Percentiles rank a stretch among this genome's conserved stretches.
Conservation (phyloP, 1,140 invertebrate species). For the Trichomalopsis sarcophagae region DNA sequence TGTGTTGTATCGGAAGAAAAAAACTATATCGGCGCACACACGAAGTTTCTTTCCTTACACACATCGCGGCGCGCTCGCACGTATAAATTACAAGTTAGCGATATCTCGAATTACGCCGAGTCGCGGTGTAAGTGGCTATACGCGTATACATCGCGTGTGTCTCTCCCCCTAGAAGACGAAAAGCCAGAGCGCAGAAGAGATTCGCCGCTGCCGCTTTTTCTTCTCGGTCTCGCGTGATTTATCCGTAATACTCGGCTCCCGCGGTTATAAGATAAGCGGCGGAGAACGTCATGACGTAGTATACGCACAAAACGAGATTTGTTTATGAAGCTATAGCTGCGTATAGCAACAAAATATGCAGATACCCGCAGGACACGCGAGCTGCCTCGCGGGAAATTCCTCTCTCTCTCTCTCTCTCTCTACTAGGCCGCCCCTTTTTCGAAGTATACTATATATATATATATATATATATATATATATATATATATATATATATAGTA, state of each 20-base stretch:
- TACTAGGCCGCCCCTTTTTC: conserved; percentile 35
- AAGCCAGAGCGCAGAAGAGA: neutral
- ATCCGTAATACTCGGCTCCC: neutral
- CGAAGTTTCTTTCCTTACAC: conserved; percentile 3
- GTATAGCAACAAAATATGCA: conserved; percentile 65
- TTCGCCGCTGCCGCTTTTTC: conserved; percentile 1
- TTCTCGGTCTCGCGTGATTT: conserved; percentile 3
- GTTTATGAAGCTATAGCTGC: neutral
- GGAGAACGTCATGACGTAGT: neutral
- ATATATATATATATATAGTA: neutral
- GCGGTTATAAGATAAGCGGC: neutral
- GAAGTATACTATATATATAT: neutral
- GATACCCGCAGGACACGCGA: conserved; percentile 71
- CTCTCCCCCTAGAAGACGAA: neutral
- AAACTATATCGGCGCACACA: neutral
- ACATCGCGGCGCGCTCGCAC: neutral
- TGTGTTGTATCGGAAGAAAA: neutral
- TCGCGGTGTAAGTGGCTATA: neutral
- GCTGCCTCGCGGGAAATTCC: conserved; percentile 72
- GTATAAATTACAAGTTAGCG: conserved; percentile 18
- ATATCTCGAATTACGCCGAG: conserved; percentile 5
- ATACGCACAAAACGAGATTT: neutral
- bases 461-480: too few relatives aligned
- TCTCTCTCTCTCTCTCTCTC: conserved; percentile 64
- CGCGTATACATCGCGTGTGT: conserved; percentile 14